phyloP scores from a whole-genome alignment of 2,888 invertebrate species.

The Polydrusus cervinus region DNA sequence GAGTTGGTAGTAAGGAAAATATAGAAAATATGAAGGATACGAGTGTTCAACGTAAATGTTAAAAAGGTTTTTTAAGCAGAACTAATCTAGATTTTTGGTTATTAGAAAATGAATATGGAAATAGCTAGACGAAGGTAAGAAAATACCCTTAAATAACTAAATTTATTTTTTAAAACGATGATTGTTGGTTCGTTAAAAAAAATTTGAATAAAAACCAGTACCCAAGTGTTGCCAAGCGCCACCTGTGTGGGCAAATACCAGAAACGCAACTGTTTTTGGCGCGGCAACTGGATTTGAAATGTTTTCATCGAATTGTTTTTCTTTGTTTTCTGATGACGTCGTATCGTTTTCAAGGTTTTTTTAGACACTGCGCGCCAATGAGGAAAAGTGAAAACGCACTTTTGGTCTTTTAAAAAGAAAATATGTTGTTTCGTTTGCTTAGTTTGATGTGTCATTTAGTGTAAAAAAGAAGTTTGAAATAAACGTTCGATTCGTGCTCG shows the following conservation, averaged over 20 bases:
- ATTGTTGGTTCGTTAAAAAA: background rate
- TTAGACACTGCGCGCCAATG: slow-evolving; percentile 7
- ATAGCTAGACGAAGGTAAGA: slow-evolving; percentile 22
- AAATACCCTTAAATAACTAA: background rate
- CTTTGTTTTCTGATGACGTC: slow-evolving; percentile 25
- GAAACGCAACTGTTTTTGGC: slow-evolving; percentile 16
- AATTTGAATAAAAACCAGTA: background rate
- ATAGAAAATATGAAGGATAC: background rate
- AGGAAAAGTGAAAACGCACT: slow-evolving; percentile 3
- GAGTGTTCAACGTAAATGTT: background rate
- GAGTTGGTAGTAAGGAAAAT: background rate
- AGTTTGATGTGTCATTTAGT: background rate
- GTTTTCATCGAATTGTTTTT: slow-evolving; percentile 23
- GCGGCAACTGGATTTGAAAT: slow-evolving; percentile 3
- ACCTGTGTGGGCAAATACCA: slow-evolving; percentile 12
- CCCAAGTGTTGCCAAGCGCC: slow-evolving; percentile 1
- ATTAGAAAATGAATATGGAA: slow-evolving; percentile 13
- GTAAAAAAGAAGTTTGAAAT: background rate
- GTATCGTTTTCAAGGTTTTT: slow-evolving; percentile 11
- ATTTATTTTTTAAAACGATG: background rate
- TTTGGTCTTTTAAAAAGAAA: slow-evolving; percentile 5
- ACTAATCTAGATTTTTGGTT: too few relatives aligned
- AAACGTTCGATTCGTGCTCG: background rate
- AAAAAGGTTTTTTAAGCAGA: background rate
- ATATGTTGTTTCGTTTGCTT: background rate